Conservation (phyloP, 2,113 vertebrate genomes). For the Heliornis fulica region DNA sequence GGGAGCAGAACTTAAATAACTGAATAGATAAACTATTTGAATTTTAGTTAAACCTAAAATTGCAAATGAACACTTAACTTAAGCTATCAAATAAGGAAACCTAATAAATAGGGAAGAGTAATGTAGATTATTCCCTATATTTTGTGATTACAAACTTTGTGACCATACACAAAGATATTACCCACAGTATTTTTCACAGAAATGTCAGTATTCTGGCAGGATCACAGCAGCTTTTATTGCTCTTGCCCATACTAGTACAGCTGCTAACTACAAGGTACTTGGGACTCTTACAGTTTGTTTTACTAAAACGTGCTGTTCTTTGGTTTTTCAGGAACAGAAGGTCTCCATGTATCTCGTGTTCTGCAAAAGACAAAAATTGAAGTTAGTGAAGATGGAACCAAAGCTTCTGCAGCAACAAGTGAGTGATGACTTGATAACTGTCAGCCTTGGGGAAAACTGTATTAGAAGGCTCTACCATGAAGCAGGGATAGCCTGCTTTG, state of each 20-base stretch:
- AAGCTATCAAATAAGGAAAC: background rate
- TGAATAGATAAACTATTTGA: too few relatives aligned
- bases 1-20: background rate
- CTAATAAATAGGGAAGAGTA: background rate
- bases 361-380: constrained; percentile 94
- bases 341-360: constrained; percentile 84
- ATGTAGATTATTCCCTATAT: background rate
- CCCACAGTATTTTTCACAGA: background rate
- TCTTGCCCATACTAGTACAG: background rate
- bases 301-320: background rate
- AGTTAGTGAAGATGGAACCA: constrained; percentile 94
- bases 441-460: background rate
- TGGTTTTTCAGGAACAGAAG: constrained; percentile 79
- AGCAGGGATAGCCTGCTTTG: background rate
- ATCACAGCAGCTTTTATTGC: background rate
- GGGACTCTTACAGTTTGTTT: background rate
- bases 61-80: background rate
- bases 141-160: background rate
- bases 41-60: background rate
- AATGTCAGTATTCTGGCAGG: background rate
- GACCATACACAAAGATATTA: background rate
- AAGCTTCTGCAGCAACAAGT: constrained; percentile 92
- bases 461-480: background rate
- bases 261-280: background rate
- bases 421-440: constrained; percentile 49